Conservation (phyloP, 1,140 invertebrate genomes). For the Drosophila ercepeae region DNA sequence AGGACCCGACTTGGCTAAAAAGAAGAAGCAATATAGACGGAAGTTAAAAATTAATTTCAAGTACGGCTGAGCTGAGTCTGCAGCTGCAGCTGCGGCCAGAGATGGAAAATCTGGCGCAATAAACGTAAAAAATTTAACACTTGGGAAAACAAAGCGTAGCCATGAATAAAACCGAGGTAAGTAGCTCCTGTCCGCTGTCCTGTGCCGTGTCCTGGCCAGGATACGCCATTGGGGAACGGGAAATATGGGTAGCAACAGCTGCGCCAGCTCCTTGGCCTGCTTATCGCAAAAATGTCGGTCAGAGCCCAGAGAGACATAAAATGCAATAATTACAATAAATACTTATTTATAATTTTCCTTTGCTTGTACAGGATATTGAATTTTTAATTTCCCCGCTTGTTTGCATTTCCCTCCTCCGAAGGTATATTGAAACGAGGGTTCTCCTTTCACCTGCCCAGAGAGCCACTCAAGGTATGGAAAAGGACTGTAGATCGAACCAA, state of each 20-base stretch:
- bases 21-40: constrained; percentile 67
- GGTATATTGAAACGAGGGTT: constrained; percentile 19
- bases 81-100: constrained; percentile 59
- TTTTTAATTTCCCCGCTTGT: constrained; percentile 70
- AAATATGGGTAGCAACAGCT: constrained; percentile 48
- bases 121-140: constrained; percentile 77
- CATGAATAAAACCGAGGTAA: constrained; percentile 70
- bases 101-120: constrained; percentile 70
- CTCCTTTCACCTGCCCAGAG: not conserved
- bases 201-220: constrained; percentile 1
- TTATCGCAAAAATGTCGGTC: constrained; percentile 39
- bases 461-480: not conserved
- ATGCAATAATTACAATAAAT: constrained; percentile 79
- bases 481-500: constrained; percentile 46
- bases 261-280: constrained; percentile 38
- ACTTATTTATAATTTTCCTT: constrained; percentile 77
- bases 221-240: constrained; percentile 1
- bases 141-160: constrained; percentile 63
- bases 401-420: not conserved
- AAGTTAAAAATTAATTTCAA: constrained; percentile 81
- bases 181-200: constrained; percentile 37
- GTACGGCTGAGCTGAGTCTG: constrained; percentile 45
- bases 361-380: constrained; percentile 78
- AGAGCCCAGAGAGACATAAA: constrained; percentile 48
- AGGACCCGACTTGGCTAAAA: constrained; percentile 7